These are phyloP conservation scores for Sardinella longiceps DNA, from an alignment of 2,797 vertebrate genomes.

Conservation along the genomic window DNA sequence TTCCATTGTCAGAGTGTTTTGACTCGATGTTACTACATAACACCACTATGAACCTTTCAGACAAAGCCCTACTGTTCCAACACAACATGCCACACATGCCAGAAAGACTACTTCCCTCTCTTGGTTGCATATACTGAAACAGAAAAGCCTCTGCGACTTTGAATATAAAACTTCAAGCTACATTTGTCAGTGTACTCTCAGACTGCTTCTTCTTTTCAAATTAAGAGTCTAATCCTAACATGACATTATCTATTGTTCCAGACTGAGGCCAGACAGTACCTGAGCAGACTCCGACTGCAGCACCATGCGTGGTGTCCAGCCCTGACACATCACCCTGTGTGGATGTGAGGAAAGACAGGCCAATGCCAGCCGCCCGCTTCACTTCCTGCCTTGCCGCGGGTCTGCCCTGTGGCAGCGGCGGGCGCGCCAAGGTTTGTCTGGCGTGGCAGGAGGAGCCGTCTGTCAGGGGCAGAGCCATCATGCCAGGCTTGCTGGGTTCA, in stretches of 20 bases:
- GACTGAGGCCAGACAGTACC: not conserved
- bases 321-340: not conserved
- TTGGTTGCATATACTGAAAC: not conserved
- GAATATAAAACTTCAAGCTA: not conserved
- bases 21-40: not conserved
- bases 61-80: not conserved
- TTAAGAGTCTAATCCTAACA: not conserved
- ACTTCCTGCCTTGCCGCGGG: not conserved
- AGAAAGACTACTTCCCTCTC: not conserved
- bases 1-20: not conserved
- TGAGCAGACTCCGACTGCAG: not conserved
- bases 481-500: not conserved
- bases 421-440: not conserved
- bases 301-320: not conserved
- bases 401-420: not conserved
- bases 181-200: not conserved
- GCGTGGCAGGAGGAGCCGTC: not conserved
- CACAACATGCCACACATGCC: not conserved
- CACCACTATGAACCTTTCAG: not conserved
- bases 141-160: not conserved
- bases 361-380: not conserved
- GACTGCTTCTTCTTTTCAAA: not conserved
- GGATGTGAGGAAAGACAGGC: not conserved
- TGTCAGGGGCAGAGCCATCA: not conserved
- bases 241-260: not conserved